Evolutionary conservation across 1,140 invertebrate species (phyloP).

Genomic region (Augochlora pura): DNA sequence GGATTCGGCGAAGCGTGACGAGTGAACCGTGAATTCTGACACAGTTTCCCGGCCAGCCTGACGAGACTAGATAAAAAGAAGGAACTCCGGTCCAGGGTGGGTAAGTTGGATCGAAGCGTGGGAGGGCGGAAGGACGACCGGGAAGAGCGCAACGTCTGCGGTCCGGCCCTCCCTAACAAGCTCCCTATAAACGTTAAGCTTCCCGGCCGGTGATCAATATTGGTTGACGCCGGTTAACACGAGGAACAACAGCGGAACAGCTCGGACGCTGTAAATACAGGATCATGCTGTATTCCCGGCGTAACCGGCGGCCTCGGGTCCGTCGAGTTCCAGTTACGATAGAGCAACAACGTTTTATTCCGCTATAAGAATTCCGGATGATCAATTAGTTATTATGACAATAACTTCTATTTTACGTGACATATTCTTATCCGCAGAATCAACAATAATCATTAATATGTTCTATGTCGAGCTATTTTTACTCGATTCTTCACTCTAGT

Average conservation of each 20-base stretch:
- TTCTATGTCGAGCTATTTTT: no score
- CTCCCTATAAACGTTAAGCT: not conserved
- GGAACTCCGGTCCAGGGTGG: not conserved
- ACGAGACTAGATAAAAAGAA: no score
- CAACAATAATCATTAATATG: no score
- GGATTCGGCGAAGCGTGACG: not conserved
- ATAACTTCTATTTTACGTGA: no score
- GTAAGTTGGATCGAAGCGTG: not conserved
- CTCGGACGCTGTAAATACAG: not conserved
- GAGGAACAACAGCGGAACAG: not conserved
- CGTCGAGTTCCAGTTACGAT: no score
- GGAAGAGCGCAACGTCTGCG: not conserved
- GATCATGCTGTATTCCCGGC: not conserved
- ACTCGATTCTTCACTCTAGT: no score
- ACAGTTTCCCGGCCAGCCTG: not conserved
- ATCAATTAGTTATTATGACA: no score
- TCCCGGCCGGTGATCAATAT: not conserved
- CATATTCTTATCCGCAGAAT: no score
- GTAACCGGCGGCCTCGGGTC: no score
- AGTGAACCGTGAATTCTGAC: not conserved
- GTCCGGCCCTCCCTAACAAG: not conserved
- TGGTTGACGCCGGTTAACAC: not conserved
- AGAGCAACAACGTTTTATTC: no score
- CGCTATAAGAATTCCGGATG: no score
- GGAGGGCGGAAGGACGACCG: not conserved